These are phyloP conservation scores for Anableps anableps DNA, from an alignment of 2,797 vertebrate genomes.

Conservation along the genomic window DNA sequence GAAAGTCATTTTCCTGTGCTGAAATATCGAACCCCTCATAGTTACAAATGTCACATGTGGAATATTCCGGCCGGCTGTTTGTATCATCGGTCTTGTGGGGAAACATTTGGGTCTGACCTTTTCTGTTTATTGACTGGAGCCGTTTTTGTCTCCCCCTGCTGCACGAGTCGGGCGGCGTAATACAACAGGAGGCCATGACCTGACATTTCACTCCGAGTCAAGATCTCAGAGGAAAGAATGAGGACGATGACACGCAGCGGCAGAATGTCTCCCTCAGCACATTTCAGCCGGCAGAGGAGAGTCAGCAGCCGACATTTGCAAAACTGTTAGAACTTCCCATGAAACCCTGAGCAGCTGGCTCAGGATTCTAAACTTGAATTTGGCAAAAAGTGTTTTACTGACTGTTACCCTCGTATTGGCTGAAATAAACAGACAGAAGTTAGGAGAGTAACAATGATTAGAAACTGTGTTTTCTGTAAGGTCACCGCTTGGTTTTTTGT, in stretches of 20 bases:
- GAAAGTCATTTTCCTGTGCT: constrained; percentile 41
- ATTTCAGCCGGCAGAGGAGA: constrained; percentile 22
- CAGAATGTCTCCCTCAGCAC: constrained; percentile 23
- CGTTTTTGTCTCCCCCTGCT: constrained; percentile 50
- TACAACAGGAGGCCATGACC: constrained; percentile 58
- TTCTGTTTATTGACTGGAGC: constrained; percentile 72
- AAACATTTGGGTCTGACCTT: constrained; percentile 79
- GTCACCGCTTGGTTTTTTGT: background rate
- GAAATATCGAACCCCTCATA: constrained; percentile 50
- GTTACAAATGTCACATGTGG: constrained; percentile 65
- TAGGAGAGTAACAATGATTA: too few species aligned
- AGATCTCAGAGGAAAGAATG: constrained; percentile 39
- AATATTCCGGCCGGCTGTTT: constrained; percentile 50
- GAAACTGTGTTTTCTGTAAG: background rate
- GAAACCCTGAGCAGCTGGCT: background rate
- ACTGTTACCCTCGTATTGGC: background rate
- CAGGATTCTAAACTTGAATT: background rate
- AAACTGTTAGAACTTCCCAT: background rate
- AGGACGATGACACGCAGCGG: constrained; percentile 18
- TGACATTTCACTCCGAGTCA: constrained; percentile 71
- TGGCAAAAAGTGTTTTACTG: background rate
- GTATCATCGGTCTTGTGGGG: constrained; percentile 63
- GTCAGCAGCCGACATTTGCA: constrained; percentile 15
- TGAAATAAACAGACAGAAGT: background rate
- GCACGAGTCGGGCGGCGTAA: constrained; percentile 35